These are phyloP conservation scores for Conops quadrifasciatus DNA, from an alignment of 2,888 invertebrate genomes.

Conservation along the genomic window DNA sequence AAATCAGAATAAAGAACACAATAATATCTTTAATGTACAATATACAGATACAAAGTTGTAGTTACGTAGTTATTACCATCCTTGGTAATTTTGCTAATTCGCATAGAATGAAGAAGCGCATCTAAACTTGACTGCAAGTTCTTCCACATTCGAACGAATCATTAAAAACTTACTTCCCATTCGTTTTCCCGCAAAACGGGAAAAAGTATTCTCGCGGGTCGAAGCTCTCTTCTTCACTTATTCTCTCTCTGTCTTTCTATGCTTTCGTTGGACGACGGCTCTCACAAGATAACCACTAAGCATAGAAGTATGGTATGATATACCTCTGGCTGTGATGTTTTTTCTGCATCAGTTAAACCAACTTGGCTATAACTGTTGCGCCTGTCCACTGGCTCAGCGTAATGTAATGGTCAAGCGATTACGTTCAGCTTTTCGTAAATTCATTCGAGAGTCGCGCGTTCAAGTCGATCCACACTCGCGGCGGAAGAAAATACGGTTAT, in stretches of 20 bases:
- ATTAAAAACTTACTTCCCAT: not conserved
- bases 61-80: not conserved
- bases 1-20: not conserved
- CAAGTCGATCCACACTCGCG: constrained; percentile 49
- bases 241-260: constrained; percentile 1
- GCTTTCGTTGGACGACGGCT: not conserved
- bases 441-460: constrained; percentile 56
- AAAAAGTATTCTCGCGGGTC: constrained; percentile 19
- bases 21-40: too few relatives aligned
- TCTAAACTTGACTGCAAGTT: constrained; percentile 15
- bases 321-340: too few relatives aligned
- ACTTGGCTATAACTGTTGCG: constrained; percentile 40
- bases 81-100: constrained; percentile 19
- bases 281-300: not conserved
- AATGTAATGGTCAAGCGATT: constrained; percentile 52
- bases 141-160: not conserved
- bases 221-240: not conserved
- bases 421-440: constrained; percentile 45
- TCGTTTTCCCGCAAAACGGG: constrained; percentile 28
- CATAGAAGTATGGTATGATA: not conserved
- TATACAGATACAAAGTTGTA: constrained; percentile 14
- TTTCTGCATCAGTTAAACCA: constrained; percentile 6
- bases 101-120: not conserved
- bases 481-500: not conserved
- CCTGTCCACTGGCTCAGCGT: constrained; percentile 42